phyloP scores from a whole-genome alignment of 2,113 vertebrate species.

The Labrus mixtus region DNA sequence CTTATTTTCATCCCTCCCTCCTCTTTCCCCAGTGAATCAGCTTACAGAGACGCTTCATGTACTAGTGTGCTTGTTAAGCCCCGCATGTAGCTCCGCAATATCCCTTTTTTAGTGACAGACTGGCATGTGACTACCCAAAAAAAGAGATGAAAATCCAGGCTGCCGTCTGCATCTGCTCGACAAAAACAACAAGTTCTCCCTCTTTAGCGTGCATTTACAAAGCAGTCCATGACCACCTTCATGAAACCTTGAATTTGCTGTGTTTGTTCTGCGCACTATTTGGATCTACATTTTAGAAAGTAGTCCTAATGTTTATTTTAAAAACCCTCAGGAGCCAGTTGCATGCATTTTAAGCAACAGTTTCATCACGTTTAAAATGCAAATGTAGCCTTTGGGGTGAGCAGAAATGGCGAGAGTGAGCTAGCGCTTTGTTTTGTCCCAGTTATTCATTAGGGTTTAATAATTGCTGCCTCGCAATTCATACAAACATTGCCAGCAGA shows the following conservation, averaged over 20 bases:
- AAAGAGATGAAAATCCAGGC: conserved; percentile 36
- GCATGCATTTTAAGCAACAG: conserved; percentile 31
- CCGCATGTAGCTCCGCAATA: conserved; percentile 48
- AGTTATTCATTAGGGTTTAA: conserved; percentile 68
- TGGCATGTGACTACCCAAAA: conserved; percentile 14
- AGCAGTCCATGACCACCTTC: too few species aligned
- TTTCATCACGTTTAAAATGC: conserved; percentile 68
- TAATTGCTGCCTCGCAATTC: conserved; percentile 60
- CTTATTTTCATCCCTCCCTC: conserved; percentile 1
- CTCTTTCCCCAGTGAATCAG: conserved; percentile 41
- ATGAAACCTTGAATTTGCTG: not conserved
- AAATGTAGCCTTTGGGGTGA: conserved; percentile 71
- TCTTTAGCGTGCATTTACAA: too few species aligned
- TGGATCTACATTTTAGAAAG: conserved; percentile 1
- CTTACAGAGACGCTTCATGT: conserved; percentile 48
- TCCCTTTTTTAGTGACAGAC: conserved; percentile 54
- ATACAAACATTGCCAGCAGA: conserved; percentile 51
- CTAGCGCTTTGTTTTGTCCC: conserved; percentile 53
- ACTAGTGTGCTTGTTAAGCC: conserved; percentile 42
- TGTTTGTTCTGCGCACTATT: conserved; percentile 14
- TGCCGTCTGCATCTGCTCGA: conserved; percentile 13
- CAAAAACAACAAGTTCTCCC: not conserved
- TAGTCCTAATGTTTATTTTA: not conserved
- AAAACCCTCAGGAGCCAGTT: not conserved
- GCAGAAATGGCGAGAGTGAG: conserved; percentile 39